These are phyloP conservation scores for Dolomedes plantarius DNA, from an alignment of 2,888 invertebrate genomes.

Conservation along the genomic window DNA sequence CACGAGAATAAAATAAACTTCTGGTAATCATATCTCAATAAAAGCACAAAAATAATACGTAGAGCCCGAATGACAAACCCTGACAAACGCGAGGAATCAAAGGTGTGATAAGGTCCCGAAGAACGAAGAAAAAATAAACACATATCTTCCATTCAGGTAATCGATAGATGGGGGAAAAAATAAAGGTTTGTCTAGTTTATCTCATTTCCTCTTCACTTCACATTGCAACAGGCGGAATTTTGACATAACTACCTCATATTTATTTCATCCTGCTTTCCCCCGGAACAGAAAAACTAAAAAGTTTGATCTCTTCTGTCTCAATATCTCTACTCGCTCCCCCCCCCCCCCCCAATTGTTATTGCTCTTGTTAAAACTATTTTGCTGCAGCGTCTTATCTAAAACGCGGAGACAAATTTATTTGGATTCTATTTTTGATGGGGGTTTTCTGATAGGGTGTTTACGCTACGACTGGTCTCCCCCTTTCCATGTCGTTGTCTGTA, in stretches of 20 bases:
- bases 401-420: conserved; percentile 70
- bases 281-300: conserved; percentile 24
- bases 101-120: conserved; percentile 4
- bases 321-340: conserved; percentile 16
- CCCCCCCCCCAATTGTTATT: conserved; percentile 40
- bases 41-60: no score
- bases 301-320: conserved; percentile 62
- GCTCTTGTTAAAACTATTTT: conserved; percentile 67
- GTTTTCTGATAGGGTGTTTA: conserved; percentile 55
- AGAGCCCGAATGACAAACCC: not conserved
- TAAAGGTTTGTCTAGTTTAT: conserved; percentile 59
- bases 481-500: not conserved
- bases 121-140: not conserved
- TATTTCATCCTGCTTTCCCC: conserved; percentile 50
- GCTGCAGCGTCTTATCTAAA: conserved; percentile 51
- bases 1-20: no score
- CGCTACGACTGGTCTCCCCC: conserved; percentile 32
- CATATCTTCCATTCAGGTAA: conserved; percentile 15
- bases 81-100: not conserved
- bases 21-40: no score
- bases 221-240: conserved; percentile 59
- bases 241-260: conserved; percentile 71
- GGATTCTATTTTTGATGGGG: conserved; percentile 57
- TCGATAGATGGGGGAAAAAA: conserved; percentile 14
- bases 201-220: conserved; percentile 57